phyloP scores from a whole-genome alignment of 2,888 invertebrate species.

The Bellardia pandia region DNA sequence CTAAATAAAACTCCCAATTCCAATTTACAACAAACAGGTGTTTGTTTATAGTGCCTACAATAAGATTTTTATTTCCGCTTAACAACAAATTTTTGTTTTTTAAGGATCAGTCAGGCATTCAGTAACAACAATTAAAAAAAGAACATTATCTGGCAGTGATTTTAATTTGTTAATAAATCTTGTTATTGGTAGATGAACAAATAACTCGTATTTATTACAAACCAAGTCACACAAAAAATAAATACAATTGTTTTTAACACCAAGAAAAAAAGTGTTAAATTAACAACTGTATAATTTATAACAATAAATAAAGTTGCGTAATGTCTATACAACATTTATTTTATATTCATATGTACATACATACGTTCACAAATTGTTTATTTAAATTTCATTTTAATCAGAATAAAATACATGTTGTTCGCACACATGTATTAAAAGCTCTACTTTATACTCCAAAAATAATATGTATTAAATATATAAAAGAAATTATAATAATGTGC shows the following conservation, averaged over 20 bases:
- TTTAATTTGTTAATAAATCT: neutral
- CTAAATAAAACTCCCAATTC: neutral
- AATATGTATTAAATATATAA: neutral
- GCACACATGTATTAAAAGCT: constrained; percentile 35
- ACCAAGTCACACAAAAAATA: constrained; percentile 3
- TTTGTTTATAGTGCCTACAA: neutral
- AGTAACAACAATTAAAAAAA: neutral
- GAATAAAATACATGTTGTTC: constrained; percentile 35
- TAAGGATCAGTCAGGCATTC: neutral
- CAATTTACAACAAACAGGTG: neutral
- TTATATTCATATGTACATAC: neutral
- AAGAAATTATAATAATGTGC: constrained; percentile 1
- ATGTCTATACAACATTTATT: constrained; percentile 17
- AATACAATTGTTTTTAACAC: constrained; percentile 23
- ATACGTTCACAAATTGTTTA: neutral
- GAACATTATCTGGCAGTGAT: neutral
- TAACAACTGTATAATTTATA: constrained; percentile 47
- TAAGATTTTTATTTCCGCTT: neutral
- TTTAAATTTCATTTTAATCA: constrained; percentile 31
- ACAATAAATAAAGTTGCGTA: constrained; percentile 42
- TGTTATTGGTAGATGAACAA: constrained; percentile 3
- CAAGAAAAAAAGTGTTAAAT: neutral
- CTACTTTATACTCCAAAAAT: neutral
- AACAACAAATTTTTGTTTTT: neutral
- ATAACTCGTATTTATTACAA: constrained; percentile 20